Conservation (phyloP, 2,797 vertebrate species). For the Ispidina picta region DNA sequence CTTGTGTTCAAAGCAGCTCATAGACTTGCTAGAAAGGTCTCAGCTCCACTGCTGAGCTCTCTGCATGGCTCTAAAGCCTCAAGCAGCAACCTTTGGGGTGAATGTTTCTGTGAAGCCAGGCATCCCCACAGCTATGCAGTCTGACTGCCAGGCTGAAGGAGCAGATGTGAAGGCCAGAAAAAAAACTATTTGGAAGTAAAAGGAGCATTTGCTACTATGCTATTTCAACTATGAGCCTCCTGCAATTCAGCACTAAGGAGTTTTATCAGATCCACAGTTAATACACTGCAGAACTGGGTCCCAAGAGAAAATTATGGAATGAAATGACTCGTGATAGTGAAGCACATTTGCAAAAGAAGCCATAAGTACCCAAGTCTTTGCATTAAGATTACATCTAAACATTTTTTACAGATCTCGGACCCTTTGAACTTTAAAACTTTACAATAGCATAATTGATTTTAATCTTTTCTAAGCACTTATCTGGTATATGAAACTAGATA, state of each 20-base stretch:
- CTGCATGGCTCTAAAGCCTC: fast-evolving
- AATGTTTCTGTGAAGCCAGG: neutral
- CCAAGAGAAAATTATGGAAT: neutral
- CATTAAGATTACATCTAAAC: slow-evolving; percentile 51
- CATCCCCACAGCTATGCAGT: neutral
- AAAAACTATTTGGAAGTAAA: neutral
- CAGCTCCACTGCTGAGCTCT: neutral
- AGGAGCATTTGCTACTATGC: neutral
- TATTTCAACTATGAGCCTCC: neutral
- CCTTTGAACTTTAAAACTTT: slow-evolving; percentile 38
- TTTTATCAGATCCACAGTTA: neutral
- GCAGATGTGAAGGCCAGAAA: neutral
- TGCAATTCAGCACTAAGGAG: neutral
- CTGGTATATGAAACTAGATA: slow-evolving; percentile 1
- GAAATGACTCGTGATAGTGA: neutral
- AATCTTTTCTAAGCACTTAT: slow-evolving; percentile 33
- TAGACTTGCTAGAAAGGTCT: neutral
- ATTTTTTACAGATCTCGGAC: slow-evolving; percentile 22
- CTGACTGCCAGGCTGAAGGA: neutral
- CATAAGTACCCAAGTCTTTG: neutral
- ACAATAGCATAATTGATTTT: slow-evolving; percentile 42
- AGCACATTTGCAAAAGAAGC: slow-evolving; percentile 10
- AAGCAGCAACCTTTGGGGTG: neutral
- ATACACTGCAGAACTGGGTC: neutral
- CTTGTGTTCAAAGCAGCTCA: neutral